Conservation (phyloP, 2,797 vertebrate species). For the Limnodromus scolopaceus region DNA sequence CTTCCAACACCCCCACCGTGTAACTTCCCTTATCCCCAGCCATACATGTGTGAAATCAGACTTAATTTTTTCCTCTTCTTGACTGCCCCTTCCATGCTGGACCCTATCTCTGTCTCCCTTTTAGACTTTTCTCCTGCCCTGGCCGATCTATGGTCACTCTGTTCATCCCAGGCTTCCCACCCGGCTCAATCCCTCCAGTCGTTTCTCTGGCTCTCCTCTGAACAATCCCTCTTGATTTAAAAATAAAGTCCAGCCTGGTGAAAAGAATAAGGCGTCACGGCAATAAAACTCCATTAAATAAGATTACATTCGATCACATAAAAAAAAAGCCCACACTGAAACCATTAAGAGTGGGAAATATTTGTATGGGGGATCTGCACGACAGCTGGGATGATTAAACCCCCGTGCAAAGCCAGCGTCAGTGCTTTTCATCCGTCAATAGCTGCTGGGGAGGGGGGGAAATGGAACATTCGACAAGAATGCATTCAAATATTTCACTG, state of each 20-base stretch:
- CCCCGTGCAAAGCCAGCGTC: neutral
- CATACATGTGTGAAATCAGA: rapidly evolving
- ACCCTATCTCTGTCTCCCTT: neutral
- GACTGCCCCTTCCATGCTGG: neutral
- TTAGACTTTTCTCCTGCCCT: neutral
- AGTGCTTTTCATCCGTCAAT: neutral
- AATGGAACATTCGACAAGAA: neutral
- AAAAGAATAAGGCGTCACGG: neutral
- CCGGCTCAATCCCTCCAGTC: neutral
- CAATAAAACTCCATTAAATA: constrained; percentile 14
- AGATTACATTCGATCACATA: constrained; percentile 19
- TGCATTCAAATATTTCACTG: neutral
- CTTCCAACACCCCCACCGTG: neutral
- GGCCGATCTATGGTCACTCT: neutral
- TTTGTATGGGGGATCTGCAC: neutral
- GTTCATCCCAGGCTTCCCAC: rapidly evolving
- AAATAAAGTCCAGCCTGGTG: neutral
- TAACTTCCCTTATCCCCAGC: too few relatives aligned
- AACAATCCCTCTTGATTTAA: neutral
- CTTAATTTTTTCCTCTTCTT: neutral
- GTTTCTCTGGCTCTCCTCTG: neutral
- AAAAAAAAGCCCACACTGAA: neutral
- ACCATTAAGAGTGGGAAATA: constrained; percentile 16
- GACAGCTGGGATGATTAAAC: constrained; percentile 35
- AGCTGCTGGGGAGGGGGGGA: neutral